These are phyloP conservation scores for Diarsia rubi DNA, from an alignment of 2,888 invertebrate genomes.

Conservation along the genomic window DNA sequence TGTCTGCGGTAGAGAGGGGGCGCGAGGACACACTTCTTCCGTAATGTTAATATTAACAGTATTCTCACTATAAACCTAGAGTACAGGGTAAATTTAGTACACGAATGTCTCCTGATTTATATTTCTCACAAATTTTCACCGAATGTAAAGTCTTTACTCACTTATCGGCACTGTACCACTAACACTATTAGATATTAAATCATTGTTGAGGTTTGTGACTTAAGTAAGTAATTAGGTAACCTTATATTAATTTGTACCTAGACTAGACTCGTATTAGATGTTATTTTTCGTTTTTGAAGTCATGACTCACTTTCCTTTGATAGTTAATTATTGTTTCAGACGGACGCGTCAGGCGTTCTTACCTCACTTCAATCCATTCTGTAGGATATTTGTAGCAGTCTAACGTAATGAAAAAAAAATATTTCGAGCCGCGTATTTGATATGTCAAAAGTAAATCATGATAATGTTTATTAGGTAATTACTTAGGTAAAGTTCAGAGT, in stretches of 20 bases:
- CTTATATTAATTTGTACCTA: conserved; percentile 81
- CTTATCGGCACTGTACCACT: conserved; percentile 86
- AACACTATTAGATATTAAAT: conserved; percentile 83
- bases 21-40: conserved; percentile 69
- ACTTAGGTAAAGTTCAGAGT: conserved; percentile 87
- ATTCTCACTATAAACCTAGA: conserved; percentile 89
- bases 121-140: conserved; percentile 86
- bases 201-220: conserved; percentile 87
- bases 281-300: conserved; percentile 71
- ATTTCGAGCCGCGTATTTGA: conserved; percentile 91
- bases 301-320: conserved; percentile 73
- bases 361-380: conserved; percentile 87
- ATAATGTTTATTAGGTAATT: conserved; percentile 89
- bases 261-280: conserved; percentile 80
- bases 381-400: conserved; percentile 88
- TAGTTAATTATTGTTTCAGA: conserved; percentile 74
- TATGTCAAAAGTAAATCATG: conserved; percentile 91
- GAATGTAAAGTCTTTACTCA: conserved; percentile 86
- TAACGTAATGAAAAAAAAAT: conserved; percentile 84
- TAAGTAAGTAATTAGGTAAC: conserved; percentile 84
- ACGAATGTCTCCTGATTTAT: conserved; percentile 85
- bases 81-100: conserved; percentile 90
- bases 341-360: conserved; percentile 74
- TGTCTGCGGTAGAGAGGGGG: conserved; percentile 63
- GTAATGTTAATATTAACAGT: conserved; percentile 79